These are phyloP conservation scores for Luscinia luscinia DNA, from an alignment of 2,797 vertebrate genomes.

Conservation along the genomic window DNA sequence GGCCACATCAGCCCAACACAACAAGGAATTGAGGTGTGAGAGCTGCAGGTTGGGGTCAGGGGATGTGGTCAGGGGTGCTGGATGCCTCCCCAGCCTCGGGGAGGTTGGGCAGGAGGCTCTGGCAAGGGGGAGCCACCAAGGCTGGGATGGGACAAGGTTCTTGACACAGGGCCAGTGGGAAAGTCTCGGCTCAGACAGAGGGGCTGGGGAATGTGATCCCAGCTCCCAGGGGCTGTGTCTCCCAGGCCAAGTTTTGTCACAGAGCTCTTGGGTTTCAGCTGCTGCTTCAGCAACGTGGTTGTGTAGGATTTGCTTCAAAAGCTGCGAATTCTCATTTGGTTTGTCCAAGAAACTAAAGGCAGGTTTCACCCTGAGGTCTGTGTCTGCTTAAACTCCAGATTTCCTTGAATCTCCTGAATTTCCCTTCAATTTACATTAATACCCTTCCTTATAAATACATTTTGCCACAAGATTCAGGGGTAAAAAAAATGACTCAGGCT, in stretches of 20 bases:
- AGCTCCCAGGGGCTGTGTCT: background rate
- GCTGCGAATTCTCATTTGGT: background rate
- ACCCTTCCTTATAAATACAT: background rate
- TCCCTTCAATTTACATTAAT: background rate
- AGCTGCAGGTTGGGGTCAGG: too few species aligned
- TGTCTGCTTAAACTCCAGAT: background rate
- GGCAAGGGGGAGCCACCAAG: background rate
- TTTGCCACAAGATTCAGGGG: background rate
- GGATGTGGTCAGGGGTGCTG: background rate
- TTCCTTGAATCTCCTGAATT: background rate
- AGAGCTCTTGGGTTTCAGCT: slow-evolving; percentile 30
- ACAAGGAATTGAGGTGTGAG: too few species aligned
- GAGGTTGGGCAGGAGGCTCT: background rate
- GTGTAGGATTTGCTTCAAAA: background rate
- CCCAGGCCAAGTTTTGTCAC: background rate
- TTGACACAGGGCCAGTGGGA: background rate
- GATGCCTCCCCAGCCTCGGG: background rate
- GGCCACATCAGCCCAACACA: too few species aligned
- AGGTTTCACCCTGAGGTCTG: background rate
- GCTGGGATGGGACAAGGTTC: background rate
- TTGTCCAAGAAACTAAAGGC: background rate
- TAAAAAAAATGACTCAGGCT: fast-evolving
- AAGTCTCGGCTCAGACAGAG: background rate
- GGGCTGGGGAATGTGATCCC: background rate
- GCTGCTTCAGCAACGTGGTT: background rate